Evolutionary conservation across 92 coral and sea anemone species (phyloP), one percentile per base, ranked within the genome.

Genomic region (Actinostola sp.): DNA sequence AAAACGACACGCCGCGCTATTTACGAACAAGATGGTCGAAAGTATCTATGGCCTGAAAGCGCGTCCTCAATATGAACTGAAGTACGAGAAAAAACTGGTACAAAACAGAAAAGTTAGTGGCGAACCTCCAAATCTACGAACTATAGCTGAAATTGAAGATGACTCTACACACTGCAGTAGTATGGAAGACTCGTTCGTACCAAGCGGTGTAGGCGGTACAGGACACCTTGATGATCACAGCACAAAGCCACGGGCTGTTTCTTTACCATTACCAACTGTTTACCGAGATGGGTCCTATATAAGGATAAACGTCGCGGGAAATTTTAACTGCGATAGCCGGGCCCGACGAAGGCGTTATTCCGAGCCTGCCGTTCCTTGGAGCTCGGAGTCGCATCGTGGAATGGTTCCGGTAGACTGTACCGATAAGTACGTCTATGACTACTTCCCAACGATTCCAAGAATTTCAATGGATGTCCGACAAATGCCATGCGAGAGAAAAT

Each of bases 261-360:
- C 95, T 0, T 63, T 89, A 33, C 95, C 95, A 7, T 72, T 89
- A 38, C 95, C 95, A 7, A 83, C 91, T 25, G 79, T 89, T 34
- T 89, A 89, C 62, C 72, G 95, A 50, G 95, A 89, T 67, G 95
- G 95, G 54, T 85, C 91, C 31, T 89, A 89, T 64, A 61, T 89
- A 33, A 81, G 86, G 58, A 72, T 89, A 26, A 85, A 74, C 38
- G 58, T 78, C 28, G 28, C 71, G 13, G 66, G 60, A 5, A 71
- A 45, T 0, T 29, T 30, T 20, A 72, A 44, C 55, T 26, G 29
- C 35, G 61, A 73, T 26, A 28, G 42, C 4, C 25, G 49, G 35
- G 29, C 58, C 24, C 56, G 66, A 32, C 24, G 49, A 33, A 72
- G 72, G 45, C 61, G 79, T 20, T 73, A 61, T 34, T 73, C 79